Percentiles rank a stretch among this genome's conserved stretches.
These are phyloP conservation scores for Porphyrio hochstetteri DNA, from an alignment of 2,113 vertebrate genomes.

Conservation along the genomic window DNA sequence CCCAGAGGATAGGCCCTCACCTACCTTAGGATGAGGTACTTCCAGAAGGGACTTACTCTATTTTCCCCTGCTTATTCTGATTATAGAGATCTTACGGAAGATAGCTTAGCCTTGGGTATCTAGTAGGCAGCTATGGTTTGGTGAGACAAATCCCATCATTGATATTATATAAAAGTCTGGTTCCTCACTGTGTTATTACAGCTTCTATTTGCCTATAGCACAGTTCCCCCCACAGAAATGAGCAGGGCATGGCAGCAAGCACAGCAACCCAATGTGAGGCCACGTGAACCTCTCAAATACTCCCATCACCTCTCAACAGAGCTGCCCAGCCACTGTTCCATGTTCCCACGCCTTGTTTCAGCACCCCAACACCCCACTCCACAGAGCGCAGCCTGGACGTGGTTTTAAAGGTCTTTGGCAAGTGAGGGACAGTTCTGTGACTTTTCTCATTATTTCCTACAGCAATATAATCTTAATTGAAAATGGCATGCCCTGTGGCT, in stretches of 20 bases:
- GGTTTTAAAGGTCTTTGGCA: conserved; percentile 12
- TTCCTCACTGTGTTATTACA: fast-evolving
- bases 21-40: neutral
- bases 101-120: neutral
- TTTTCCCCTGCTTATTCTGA: neutral
- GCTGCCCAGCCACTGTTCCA: neutral
- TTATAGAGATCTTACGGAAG: neutral
- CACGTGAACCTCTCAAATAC: neutral
- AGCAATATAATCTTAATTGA: conserved; percentile 30
- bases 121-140: neutral
- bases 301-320: neutral
- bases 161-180: fast-evolving
- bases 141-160: neutral
- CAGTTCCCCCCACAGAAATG: neutral
- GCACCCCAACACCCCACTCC: conserved; percentile 2
- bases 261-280: fast-evolving
- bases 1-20: too few relatives aligned
- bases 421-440: conserved; percentile 22
- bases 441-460: conserved; percentile 63
- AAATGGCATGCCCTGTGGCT: conserved; percentile 21
- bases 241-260: neutral
- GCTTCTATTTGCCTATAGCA: neutral
- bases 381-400: neutral
- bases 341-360: neutral
- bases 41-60: fast-evolving